phyloP scores from a whole-genome alignment of 2,113 vertebrate species.

The Protomyctophum bolini region DNA sequence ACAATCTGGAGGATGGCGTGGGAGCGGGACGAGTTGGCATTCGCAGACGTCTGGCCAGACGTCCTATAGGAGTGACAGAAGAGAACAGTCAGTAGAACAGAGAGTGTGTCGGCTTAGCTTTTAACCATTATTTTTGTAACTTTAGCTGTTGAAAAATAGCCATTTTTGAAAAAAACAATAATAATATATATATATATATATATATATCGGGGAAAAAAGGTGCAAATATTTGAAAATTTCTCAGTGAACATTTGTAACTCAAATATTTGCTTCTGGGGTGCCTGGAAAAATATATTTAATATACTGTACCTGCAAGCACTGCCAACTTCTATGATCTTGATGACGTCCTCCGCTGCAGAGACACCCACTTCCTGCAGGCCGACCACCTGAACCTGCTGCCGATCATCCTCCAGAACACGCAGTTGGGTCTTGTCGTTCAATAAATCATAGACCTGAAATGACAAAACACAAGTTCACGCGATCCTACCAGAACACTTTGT shows the following conservation, averaged over 20 bases:
- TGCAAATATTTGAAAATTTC: too few species aligned
- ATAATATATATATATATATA: too few species aligned
- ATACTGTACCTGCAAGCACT: conserved; percentile 88
- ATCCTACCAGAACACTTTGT: too few species aligned
- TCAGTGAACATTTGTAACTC: too few species aligned
- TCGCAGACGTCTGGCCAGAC: conserved; percentile 95
- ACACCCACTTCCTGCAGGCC: conserved; percentile 89
- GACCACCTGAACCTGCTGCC: conserved; percentile 94
- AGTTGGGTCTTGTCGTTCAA: conserved; percentile 94
- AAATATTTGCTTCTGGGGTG: too few species aligned
- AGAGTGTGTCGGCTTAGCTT: background rate
- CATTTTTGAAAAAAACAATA: too few species aligned
- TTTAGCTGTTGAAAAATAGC: too few species aligned
- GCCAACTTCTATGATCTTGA: conserved; percentile 88
- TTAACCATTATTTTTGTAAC: too few species aligned
- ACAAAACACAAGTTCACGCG: background rate
- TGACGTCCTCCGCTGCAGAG: conserved; percentile 86
- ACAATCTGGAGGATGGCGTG: conserved; percentile 95
- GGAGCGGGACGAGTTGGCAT: conserved; percentile 93
- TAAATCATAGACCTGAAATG: conserved; percentile 89
- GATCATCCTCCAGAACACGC: conserved; percentile 92
- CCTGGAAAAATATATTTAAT: too few species aligned
- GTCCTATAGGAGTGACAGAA: conserved; percentile 79
- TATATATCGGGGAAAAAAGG: too few species aligned
- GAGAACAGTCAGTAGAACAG: background rate